A percentile compares a stretch with the other conserved stretches of the same genome.
These are phyloP conservation scores for Lates japonicus DNA, from an alignment of 2,797 vertebrate species.

Conservation along the genomic window DNA sequence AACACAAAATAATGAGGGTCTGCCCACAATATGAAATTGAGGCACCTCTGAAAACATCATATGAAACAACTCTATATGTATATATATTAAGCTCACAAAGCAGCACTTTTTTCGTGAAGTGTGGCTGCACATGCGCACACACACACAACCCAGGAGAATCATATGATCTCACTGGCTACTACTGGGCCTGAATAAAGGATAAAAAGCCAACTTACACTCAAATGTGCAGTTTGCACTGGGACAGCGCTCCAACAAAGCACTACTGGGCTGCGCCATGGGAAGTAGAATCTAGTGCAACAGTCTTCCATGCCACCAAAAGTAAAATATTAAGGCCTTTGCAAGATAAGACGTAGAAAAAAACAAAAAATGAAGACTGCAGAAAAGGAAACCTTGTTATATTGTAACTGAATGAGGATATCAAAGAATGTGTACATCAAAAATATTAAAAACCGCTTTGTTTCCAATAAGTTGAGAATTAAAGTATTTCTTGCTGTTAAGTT, in stretches of 20 bases:
- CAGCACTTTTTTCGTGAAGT: conserved; percentile 1
- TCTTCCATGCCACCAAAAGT: not conserved
- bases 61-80: conserved; percentile 3
- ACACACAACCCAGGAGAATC: not conserved
- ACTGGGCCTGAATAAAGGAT: not conserved
- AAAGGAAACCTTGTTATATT: not conserved
- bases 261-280: not conserved
- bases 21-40: not conserved
- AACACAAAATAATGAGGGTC: conserved; percentile 2
- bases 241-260: not conserved
- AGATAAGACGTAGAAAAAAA: not conserved
- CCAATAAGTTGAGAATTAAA: not conserved
- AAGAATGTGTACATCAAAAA: conserved; percentile 1
- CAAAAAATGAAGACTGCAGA: not conserved
- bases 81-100: conserved; percentile 1
- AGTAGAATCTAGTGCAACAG: not conserved
- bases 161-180: not conserved
- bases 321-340: not conserved
- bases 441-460: not conserved
- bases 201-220: conserved; percentile 1
- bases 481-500: not conserved
- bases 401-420: not conserved
- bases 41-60: not conserved
- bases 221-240: too few relatives aligned
- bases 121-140: not conserved